phyloP scores from a whole-genome alignment of 2,113 vertebrate species.

The Rhea pennata region DNA sequence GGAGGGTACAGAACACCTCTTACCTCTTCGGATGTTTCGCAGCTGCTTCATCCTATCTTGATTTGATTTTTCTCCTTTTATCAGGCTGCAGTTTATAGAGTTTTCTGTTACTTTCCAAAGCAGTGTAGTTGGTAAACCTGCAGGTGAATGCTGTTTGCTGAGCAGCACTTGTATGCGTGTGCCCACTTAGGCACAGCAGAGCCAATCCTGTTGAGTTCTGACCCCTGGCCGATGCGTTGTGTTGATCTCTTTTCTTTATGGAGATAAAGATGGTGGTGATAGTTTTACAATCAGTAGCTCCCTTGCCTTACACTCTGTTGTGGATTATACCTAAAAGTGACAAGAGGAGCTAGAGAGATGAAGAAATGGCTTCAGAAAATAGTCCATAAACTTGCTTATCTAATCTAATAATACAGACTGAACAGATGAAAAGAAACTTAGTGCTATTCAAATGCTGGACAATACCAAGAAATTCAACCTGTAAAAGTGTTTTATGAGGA shows the following conservation, averaged over 20 bases:
- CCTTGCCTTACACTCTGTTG: neutral
- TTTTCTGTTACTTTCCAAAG: neutral
- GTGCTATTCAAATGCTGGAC: constrained; percentile 1
- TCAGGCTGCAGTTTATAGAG: neutral
- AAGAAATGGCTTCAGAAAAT: neutral
- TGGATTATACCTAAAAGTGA: neutral
- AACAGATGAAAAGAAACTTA: neutral
- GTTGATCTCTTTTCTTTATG: neutral
- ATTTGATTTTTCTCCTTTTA: neutral
- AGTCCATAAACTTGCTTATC: neutral
- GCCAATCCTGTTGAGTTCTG: neutral
- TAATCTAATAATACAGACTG: neutral
- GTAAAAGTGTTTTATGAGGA: neutral
- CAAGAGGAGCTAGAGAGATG: neutral
- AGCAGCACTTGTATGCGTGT: neutral
- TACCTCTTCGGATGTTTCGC: neutral
- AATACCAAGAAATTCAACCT: neutral
- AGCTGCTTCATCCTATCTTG: neutral
- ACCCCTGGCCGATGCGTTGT: neutral
- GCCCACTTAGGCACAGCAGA: neutral
- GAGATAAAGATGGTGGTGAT: neutral
- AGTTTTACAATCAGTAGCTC: neutral
- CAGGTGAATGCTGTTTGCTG: neutral
- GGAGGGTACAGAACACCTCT: fast-evolving
- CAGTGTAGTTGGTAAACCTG: neutral